Evolutionary conservation across 2,797 vertebrate genomes (phyloP).

Genomic region (Enteromius thamalakanensis): DNA sequence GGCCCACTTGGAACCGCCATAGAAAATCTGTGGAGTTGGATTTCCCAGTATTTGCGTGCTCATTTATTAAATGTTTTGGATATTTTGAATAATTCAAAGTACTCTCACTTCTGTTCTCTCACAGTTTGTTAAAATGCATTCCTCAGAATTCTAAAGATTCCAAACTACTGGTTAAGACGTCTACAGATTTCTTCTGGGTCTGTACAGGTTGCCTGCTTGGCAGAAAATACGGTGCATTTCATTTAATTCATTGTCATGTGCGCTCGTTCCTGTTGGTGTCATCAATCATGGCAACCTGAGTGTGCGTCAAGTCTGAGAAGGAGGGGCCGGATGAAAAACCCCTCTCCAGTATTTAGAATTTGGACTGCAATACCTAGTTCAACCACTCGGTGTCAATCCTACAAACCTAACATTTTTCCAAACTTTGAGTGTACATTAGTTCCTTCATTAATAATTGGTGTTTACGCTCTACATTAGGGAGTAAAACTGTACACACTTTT

Average conservation of each 20-base stretch:
- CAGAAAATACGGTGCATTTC: no score
- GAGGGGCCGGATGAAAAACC: no score
- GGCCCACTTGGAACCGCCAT: not conserved
- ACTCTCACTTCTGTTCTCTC: not conserved
- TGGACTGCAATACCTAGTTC: no score
- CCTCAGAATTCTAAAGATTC: not conserved
- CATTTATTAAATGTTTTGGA: not conserved
- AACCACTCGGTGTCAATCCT: no score
- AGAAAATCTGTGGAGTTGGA: not conserved
- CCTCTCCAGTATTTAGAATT: no score
- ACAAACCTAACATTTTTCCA: not conserved
- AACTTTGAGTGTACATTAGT: not conserved
- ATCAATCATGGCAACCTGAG: no score
- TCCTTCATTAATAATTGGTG: not conserved
- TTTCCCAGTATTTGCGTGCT: not conserved
- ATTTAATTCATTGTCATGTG: no score
- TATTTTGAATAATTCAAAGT: not conserved
- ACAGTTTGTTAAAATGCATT: constrained; percentile 1
- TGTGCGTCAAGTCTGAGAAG: no score
- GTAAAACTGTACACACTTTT: not conserved
- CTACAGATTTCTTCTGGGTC: not conserved
- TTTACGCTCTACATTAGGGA: not conserved
- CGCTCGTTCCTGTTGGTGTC: no score
- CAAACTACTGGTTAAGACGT: not conserved
- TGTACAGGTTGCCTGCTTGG: no score